Base-by-base conservation (phyloP, 2,888 invertebrate species). In the Tenthredo distinguenda region DNA sequence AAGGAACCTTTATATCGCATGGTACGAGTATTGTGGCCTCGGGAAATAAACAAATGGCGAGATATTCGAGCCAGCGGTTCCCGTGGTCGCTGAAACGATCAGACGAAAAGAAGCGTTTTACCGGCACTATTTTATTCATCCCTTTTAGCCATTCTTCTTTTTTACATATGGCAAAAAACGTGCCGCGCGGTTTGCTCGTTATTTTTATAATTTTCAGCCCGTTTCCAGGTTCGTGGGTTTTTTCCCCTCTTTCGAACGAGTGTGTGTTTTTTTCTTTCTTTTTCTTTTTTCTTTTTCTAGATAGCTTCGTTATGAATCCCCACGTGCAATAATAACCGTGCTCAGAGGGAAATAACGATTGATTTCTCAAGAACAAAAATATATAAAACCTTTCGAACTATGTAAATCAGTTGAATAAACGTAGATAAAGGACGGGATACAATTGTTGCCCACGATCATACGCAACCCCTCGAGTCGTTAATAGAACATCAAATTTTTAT, bases 41-140 rank as follows among this genome's bases (percentile, higher is more conserved):
- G n/a, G 77, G 77, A 18, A 31, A 77, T 55, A 77, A 77, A 77
- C 55, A 77, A 77, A 77, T 77, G 77, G 55, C 77, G 77, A 77
- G 26, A 68, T 68, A 68, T 68, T 34, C 68, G 68, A 15, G 68
- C 1, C 77, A 34, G 50, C 26, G 77, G 55, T 34, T 31, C 7
- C 12, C 26, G 12, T 74, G 43, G 21, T 31, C 18, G 21, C 40
- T 7, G 26, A 74, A 74, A 40, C 43, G 43, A 74, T 74, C 40
- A 43, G 21, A 68, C 34, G 34, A 68, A 68, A 68, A 74, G 26
- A n/a, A 40, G 21, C 21, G 43, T 21, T 43, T 74, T n/a, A 43
- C 18, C 47, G 12, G 34, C 47, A 55, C 77, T 50, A 77, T 81
- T 77, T 77, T 81, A 81, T 40, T 62, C 58, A 21, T 62, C 62